A percentile compares a stretch with the other conserved stretches of the same genome.
phyloP scores from a whole-genome alignment of 2,888 invertebrate species.

The Dasysyrphus albostriatus region DNA sequence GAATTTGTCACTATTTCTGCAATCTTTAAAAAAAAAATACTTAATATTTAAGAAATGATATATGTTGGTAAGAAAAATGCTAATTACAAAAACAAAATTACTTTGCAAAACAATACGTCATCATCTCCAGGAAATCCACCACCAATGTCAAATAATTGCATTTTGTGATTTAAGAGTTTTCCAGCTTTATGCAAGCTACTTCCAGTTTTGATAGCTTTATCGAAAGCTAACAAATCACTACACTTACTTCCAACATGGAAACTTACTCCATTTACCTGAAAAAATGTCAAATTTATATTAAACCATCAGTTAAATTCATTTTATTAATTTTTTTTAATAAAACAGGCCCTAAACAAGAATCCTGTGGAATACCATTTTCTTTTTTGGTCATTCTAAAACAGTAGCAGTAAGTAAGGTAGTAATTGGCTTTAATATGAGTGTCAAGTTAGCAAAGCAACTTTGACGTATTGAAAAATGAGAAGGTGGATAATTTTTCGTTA shows the following conservation, averaged over 20 bases:
- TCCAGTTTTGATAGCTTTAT: conserved; percentile 90
- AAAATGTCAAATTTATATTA: neutral
- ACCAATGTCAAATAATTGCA: conserved; percentile 93
- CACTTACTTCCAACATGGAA: conserved; percentile 99
- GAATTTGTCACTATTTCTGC: conserved; percentile 91
- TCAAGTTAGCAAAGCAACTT: too few species aligned
- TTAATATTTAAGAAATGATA: too few species aligned
- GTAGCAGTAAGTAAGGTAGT: too few species aligned
- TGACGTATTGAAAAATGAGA: too few species aligned
- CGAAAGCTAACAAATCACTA: conserved; percentile 91
- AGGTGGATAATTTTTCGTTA: too few species aligned
- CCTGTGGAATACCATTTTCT: too few species aligned
- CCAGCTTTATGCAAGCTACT: conserved; percentile 91
- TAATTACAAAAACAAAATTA: conserved; percentile 58
- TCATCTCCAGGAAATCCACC: conserved; percentile 95
- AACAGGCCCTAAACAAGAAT: too few species aligned
- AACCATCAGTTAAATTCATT: too few species aligned
- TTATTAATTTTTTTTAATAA: too few species aligned
- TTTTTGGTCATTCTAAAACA: too few species aligned
- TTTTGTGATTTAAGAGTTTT: conserved; percentile 89
- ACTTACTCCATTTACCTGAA: conserved; percentile 90
- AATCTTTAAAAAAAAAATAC: too few species aligned
- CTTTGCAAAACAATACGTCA: conserved; percentile 79
- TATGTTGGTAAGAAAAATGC: neutral
- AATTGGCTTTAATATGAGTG: too few species aligned